Evolutionary conservation across 92 coral and sea anemone species (phyloP).

Genomic region (Paramuricea clavata): DNA sequence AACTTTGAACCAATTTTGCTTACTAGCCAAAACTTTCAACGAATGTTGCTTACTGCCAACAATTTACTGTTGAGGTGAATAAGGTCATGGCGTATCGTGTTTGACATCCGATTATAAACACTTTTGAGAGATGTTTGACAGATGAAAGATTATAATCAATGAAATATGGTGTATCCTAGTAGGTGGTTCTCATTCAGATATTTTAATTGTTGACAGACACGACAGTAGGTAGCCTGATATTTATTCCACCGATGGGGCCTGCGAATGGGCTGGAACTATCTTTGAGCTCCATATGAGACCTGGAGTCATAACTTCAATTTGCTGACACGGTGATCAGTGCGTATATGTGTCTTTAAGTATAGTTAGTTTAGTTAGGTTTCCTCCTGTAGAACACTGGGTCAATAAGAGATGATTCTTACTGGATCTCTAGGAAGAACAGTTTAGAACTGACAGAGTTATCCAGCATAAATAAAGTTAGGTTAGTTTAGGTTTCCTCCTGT

Average conservation of each 20-base stretch:
- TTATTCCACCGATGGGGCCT: not conserved
- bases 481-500: too few species aligned
- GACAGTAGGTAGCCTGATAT: not conserved
- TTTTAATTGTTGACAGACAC: conserved; percentile 23
- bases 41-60: too few species aligned
- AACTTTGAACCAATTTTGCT: not conserved
- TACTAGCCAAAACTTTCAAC: not conserved
- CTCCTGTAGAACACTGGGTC: too few species aligned
- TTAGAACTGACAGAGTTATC: too few species aligned
- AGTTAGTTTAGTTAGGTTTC: too few species aligned
- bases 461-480: too few species aligned
- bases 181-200: conserved; percentile 18
- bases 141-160: conserved; percentile 20
- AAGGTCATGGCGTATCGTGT: conserved; percentile 7
- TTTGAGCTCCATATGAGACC: too few species aligned
- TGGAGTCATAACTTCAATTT: too few species aligned
- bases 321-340: too few species aligned
- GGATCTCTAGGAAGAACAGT: too few species aligned
- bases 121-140: conserved; percentile 44
- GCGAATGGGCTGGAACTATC: not conserved
- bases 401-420: too few species aligned
- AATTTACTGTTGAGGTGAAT: not conserved
- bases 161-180: not conserved
- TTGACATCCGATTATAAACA: not conserved
- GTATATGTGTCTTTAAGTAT: too few species aligned